Conservation (phyloP, 2,113 vertebrate species). For the Deroptyus accipitrinus region DNA sequence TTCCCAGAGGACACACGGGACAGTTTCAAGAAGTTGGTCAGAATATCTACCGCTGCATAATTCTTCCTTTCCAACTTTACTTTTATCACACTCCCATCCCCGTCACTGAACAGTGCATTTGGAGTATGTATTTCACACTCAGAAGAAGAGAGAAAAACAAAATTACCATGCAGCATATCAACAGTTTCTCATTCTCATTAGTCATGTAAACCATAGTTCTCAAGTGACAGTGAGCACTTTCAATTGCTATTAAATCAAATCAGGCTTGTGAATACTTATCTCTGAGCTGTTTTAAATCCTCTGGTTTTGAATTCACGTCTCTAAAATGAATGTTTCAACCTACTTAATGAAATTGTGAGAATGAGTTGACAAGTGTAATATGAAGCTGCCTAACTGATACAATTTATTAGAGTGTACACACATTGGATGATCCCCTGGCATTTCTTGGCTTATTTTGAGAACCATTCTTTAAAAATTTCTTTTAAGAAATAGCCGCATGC, state of each 20-base stretch:
- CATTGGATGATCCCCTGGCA: not conserved
- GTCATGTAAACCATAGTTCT: not conserved
- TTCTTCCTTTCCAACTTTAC: not conserved
- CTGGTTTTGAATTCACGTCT: not conserved
- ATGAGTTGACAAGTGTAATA: not conserved
- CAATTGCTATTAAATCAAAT: not conserved
- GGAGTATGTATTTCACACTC: not conserved
- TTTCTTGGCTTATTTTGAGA: slow-evolving; percentile 1
- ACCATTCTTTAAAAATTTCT: not conserved
- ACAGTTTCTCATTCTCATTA: not conserved
- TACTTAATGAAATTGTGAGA: not conserved
- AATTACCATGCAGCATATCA: not conserved
- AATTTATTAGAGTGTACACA: not conserved
- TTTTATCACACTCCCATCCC: not conserved
- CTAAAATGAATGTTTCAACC: not conserved
- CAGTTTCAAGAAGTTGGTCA: not conserved
- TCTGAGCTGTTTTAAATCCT: not conserved
- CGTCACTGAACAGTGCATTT: not conserved
- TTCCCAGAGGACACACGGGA: not conserved
- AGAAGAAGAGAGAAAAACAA: not conserved
- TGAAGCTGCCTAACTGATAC: not conserved
- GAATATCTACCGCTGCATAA: not conserved
- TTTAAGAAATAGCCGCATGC: not conserved
- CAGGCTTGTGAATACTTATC: not conserved
- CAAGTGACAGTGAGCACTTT: not conserved